Base-by-base conservation (phyloP, 2,113 vertebrate species). In the Gorsachius goisagi region DNA sequence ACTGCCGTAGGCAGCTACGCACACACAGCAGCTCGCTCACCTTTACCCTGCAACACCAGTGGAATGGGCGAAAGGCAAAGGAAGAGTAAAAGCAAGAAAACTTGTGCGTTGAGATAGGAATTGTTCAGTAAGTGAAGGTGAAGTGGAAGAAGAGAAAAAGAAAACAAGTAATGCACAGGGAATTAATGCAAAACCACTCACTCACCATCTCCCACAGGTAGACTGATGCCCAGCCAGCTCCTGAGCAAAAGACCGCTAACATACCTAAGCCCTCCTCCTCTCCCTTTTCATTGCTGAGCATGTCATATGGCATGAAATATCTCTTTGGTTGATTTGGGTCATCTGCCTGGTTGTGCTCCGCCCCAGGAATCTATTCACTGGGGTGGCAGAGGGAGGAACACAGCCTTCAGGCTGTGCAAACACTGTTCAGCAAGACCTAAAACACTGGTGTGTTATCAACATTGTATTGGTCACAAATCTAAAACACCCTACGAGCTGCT, bases 301-400 rank as follows among this genome's bases (percentile, higher is more conserved):
- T 1, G 2, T 68, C 37, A 58, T 5, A 23, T 16, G 7, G 20
- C 2, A 0, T 58, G 35, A 59, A 58, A 24, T 35, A 50, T 14
- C 13, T 44, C 52, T 63, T 58, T 37, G 24, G 28, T 52, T 89
- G 32, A 9, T 32, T 64, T 73, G 20, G 12, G 16, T n/a, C 55
- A 59, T 79, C 30, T 69, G 30, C 30, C 44, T 73, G 12, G 13
- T 35, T 73, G 30, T 68, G 37, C 10, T 18, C n/a, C 19, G 2
- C 22, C 9, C 11, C 5, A 3, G 13, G 15, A 21, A 9, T n/a
- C 33, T 47, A 12, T 50, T 45, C 28, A 67, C 24, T 47, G 53
- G 5, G 12, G 11, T 60, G 53, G 50, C 17, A 66, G 44, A 32
- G 26, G 23, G 45, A 56, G 32, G 72, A 52, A 55, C 39, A 53